These are phyloP conservation scores for Chymomyza fuscimana DNA, from an alignment of 2,888 invertebrate genomes.

Conservation along the genomic window DNA sequence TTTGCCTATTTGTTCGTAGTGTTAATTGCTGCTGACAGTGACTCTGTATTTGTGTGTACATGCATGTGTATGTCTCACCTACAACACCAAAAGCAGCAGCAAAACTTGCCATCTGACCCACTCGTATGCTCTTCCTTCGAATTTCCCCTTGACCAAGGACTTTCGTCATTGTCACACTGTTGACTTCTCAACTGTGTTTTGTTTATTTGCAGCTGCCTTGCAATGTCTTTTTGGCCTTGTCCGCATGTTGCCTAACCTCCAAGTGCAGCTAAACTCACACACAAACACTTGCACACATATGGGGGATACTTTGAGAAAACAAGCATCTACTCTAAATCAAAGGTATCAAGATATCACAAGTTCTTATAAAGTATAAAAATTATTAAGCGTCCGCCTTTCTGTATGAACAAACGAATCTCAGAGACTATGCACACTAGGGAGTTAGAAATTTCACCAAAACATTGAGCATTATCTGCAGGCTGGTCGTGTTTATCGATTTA, in stretches of 20 bases:
- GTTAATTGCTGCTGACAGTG: slow-evolving; percentile 68
- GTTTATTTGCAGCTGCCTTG: slow-evolving; percentile 25
- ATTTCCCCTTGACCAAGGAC: slow-evolving; percentile 8
- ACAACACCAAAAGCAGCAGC: neutral
- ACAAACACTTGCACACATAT: slow-evolving; percentile 10
- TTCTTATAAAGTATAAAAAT: too few species aligned
- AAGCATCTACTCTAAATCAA: too few species aligned
- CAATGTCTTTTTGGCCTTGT: slow-evolving; percentile 9
- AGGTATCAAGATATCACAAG: too few species aligned
- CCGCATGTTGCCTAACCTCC: slow-evolving; percentile 6
- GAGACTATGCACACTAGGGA: too few species aligned
- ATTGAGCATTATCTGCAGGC: too few species aligned
- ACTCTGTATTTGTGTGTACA: slow-evolving; percentile 28
- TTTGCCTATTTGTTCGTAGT: slow-evolving; percentile 28
- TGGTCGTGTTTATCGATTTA: too few species aligned
- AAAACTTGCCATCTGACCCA: neutral
- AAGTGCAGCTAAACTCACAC: slow-evolving; percentile 4
- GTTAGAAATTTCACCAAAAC: too few species aligned
- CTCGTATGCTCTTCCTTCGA: neutral
- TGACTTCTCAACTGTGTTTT: slow-evolving; percentile 29
- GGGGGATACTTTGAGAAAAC: too few species aligned
- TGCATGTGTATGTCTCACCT: neutral
- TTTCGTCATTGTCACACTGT: slow-evolving; percentile 28
- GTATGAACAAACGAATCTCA: too few species aligned
- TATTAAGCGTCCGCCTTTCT: too few species aligned